phyloP scores from a whole-genome alignment of 2,888 invertebrate genomes.

The Drosophila neonasuta region DNA sequence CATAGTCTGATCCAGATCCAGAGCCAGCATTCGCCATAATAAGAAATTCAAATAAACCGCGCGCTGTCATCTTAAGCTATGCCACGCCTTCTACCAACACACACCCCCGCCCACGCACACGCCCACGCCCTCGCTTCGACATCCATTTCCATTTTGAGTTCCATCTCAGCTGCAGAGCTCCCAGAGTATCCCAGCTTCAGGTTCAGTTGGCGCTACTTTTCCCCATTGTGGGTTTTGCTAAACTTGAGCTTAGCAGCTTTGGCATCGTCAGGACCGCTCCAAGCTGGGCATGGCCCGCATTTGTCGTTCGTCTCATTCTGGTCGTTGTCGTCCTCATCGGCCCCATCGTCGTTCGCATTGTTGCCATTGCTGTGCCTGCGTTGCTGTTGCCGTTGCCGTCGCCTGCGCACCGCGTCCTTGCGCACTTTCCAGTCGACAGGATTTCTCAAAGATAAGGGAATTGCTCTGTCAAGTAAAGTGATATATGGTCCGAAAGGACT shows the following conservation, averaged over 20 bases:
- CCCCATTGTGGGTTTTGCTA: constrained; percentile 74
- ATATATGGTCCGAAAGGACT: constrained; percentile 86
- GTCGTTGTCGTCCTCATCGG: constrained; percentile 44
- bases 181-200: constrained; percentile 13
- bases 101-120: constrained; percentile 49
- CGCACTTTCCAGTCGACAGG: constrained; percentile 81
- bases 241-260: constrained; percentile 78
- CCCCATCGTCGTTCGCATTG: constrained; percentile 2
- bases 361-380: background rate
- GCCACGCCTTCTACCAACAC: constrained; percentile 69
- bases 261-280: constrained; percentile 50
- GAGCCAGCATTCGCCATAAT: constrained; percentile 59
- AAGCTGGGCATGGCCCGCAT: constrained; percentile 62
- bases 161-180: background rate
- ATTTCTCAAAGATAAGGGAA: constrained; percentile 85
- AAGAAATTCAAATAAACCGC: constrained; percentile 80
- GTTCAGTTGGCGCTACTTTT: constrained; percentile 46
- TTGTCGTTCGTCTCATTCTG: constrained; percentile 60
- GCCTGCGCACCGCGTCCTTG: constrained; percentile 69
- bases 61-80: constrained; percentile 79
- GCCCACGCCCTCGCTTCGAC: background rate
- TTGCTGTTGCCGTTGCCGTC: background rate
- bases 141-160: background rate
- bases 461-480: constrained; percentile 87
- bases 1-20: background rate